These are phyloP conservation scores for Cephalopachus bancanus DNA, from an alignment of 2,797 vertebrate genomes.

Conservation along the genomic window DNA sequence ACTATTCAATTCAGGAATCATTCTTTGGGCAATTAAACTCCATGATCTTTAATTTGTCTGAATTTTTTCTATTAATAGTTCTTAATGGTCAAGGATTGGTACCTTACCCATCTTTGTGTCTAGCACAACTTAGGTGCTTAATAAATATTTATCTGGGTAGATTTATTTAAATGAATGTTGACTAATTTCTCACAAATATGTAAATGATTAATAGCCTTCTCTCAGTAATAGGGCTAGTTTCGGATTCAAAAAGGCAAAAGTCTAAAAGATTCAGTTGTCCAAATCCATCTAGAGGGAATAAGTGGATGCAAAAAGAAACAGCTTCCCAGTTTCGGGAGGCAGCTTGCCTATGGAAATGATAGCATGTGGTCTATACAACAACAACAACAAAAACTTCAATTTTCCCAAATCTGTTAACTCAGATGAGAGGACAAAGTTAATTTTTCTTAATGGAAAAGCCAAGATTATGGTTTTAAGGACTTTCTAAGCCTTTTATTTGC, in stretches of 20 bases:
- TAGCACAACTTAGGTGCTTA: neutral
- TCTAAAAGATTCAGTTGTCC: neutral
- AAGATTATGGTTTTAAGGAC: constrained; percentile 62
- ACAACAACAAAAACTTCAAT: neutral
- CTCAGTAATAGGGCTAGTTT: constrained; percentile 16
- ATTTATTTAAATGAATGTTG: neutral
- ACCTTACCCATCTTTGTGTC: neutral
- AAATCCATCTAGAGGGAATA: neutral
- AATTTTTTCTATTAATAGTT: neutral
- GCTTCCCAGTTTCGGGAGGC: neutral
- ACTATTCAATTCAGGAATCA: neutral
- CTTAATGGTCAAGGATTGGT: neutral
- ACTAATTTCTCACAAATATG: constrained; percentile 26
- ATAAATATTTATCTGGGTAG: neutral
- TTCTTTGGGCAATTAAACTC: neutral
- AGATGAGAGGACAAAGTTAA: constrained; percentile 44
- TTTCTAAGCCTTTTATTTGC: constrained; percentile 69
- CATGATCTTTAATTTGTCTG: neutral
- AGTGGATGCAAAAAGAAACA: neutral
- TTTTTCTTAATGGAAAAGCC: constrained; percentile 54
- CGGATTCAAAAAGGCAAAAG: neutral
- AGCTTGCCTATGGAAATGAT: neutral
- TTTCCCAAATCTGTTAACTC: constrained; percentile 56
- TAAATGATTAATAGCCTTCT: neutral
- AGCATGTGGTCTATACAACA: neutral